phyloP scores from a whole-genome alignment of 2,888 invertebrate genomes.

The Stegana nigrithorax region DNA sequence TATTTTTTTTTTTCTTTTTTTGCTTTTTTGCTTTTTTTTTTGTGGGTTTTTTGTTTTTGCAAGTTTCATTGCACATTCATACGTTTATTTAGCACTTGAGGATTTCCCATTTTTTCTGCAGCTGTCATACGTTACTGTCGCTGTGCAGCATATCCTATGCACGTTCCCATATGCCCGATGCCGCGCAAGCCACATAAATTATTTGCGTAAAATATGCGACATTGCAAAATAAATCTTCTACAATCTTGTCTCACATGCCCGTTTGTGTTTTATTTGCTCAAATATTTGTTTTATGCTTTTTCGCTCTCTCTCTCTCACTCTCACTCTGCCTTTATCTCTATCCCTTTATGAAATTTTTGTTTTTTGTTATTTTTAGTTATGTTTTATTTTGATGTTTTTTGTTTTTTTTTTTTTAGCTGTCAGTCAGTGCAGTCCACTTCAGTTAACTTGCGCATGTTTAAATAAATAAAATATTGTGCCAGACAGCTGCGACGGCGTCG shows the following conservation, averaged over 20 bases:
- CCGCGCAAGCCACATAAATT: constrained; percentile 59
- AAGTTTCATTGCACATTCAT: constrained; percentile 5
- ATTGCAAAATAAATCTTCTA: constrained; percentile 63
- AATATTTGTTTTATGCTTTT: background rate
- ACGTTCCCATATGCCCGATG: constrained; percentile 3
- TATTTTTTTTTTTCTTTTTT: background rate
- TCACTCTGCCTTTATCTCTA: no score
- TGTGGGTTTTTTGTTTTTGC: no score
- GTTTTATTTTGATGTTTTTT: background rate
- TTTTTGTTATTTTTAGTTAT: constrained; percentile 26
- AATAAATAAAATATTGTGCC: constrained; percentile 32
- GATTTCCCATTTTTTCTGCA: constrained; percentile 10
- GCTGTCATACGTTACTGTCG: background rate
- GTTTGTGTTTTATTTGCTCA: background rate
- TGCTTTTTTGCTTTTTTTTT: no score
- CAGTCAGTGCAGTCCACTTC: constrained; percentile 15
- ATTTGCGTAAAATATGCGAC: constrained; percentile 63
- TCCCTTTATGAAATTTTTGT: constrained; percentile 18
- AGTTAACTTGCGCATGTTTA: constrained; percentile 23
- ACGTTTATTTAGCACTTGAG: constrained; percentile 12
- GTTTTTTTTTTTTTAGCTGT: constrained; percentile 9
- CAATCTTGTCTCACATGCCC: constrained; percentile 49
- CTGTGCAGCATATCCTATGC: background rate
- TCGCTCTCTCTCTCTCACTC: no score
- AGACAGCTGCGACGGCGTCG: no score